These are phyloP conservation scores for Halcyon senegalensis DNA, from an alignment of 2,113 vertebrate genomes.

Conservation along the genomic window DNA sequence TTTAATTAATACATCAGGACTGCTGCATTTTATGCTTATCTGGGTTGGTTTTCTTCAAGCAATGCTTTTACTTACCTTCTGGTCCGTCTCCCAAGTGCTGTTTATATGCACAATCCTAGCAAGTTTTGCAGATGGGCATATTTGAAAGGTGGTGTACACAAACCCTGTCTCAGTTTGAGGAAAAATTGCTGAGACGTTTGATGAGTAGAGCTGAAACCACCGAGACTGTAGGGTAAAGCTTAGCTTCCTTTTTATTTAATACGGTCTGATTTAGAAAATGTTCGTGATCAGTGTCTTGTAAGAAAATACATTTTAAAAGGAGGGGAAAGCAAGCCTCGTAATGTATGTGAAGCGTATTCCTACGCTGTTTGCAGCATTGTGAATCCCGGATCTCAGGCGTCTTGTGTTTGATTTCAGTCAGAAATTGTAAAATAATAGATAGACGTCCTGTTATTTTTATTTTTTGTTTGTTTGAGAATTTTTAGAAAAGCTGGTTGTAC, in stretches of 20 bases:
- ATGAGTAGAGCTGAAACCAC: background rate
- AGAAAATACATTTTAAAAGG: background rate
- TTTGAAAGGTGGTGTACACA: background rate
- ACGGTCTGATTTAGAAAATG: background rate
- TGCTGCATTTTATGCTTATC: background rate
- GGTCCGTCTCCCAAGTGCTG: background rate
- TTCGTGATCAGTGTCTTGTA: background rate
- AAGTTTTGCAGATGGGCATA: constrained; percentile 28
- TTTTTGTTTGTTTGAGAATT: background rate
- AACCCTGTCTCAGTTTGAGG: background rate
- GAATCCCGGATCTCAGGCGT: background rate
- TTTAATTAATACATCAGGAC: background rate
- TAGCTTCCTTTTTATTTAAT: background rate
- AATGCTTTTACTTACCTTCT: background rate
- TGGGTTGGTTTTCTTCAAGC: background rate
- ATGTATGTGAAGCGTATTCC: background rate
- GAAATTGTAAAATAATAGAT: background rate
- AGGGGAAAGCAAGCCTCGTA: background rate
- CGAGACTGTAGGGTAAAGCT: background rate
- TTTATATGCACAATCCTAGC: background rate
- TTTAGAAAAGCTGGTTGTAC: background rate
- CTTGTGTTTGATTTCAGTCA: background rate
- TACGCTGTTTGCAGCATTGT: background rate
- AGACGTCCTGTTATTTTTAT: background rate
- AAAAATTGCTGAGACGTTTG: background rate